Conservation (phyloP, 2,888 invertebrate species). For the Pteria penguin region DNA sequence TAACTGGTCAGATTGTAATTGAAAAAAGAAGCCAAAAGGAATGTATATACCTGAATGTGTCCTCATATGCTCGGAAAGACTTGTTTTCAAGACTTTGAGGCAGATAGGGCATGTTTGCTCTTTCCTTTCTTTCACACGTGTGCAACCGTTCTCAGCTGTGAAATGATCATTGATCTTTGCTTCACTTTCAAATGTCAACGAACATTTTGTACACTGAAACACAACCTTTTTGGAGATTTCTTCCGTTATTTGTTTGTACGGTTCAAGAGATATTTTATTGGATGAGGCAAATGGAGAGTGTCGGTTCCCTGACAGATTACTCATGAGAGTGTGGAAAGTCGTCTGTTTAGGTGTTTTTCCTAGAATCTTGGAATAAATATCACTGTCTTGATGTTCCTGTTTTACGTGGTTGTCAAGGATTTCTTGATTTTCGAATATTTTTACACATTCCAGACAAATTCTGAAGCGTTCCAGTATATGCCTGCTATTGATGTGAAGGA, state of each 20-base stretch:
- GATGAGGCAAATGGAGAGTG: neutral
- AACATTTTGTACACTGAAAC: neutral
- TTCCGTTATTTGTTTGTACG: neutral
- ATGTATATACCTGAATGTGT: constrained; percentile 22
- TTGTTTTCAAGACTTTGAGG: constrained; percentile 7
- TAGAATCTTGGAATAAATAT: neutral
- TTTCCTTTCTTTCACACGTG: neutral
- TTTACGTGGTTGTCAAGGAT: neutral
- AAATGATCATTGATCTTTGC: neutral
- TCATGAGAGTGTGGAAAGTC: neutral
- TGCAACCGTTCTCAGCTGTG: neutral
- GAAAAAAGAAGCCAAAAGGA: too few relatives aligned
- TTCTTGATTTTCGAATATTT: neutral
- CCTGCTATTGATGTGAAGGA: neutral
- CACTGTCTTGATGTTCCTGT: neutral
- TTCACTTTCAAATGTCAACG: neutral
- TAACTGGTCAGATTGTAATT: too few relatives aligned
- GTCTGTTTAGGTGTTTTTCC: neutral
- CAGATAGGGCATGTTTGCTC: constrained; percentile 14
- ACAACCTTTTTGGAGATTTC: neutral
- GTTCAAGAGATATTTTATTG: neutral
- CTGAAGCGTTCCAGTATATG: neutral
- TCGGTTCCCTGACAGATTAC: neutral
- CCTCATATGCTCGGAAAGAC: constrained; percentile 10
- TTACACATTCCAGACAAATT: neutral